These are phyloP conservation scores for Thripadectes ignobilis DNA, from an alignment of 2,797 vertebrate genomes.

Conservation along the genomic window DNA sequence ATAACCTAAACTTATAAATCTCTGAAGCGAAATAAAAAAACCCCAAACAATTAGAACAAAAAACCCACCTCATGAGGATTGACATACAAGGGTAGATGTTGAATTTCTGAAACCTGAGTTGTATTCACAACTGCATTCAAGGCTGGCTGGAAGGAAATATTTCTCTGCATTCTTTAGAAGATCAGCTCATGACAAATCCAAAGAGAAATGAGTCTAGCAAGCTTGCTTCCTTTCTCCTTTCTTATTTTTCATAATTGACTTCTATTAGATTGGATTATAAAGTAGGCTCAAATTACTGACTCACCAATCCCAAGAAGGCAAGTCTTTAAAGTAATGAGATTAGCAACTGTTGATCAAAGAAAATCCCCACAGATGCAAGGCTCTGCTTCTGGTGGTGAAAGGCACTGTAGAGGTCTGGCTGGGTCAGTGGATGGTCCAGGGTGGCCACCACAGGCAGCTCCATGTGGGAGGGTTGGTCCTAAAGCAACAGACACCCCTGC, in stretches of 20 bases:
- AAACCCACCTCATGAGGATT: not conserved
- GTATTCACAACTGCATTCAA: not conserved
- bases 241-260: slow-evolving; percentile 57
- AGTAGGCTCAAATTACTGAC: slow-evolving; percentile 43
- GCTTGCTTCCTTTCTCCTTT: slow-evolving; percentile 54
- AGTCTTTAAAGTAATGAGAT: slow-evolving; percentile 57
- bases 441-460: not conserved
- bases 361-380: slow-evolving; percentile 12
- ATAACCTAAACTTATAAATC: not conserved
- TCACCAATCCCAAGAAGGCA: slow-evolving; percentile 49
- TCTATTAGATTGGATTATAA: slow-evolving; percentile 55
- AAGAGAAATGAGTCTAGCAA: slow-evolving; percentile 42
- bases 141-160: not conserved
- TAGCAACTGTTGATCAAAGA: slow-evolving; percentile 52
- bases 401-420: not conserved
- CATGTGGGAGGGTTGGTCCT: not conserved
- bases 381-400: slow-evolving; percentile 1
- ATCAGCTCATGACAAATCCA: slow-evolving; percentile 45
- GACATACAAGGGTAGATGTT: not conserved
- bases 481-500: not conserved
- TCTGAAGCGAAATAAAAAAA: not conserved
- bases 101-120: not conserved
- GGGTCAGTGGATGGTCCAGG: not conserved
- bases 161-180: slow-evolving; percentile 15
- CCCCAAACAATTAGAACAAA: not conserved